Evolutionary conservation across 2,888 invertebrate species (phyloP).

Genomic region (Diarsia dahlii): DNA sequence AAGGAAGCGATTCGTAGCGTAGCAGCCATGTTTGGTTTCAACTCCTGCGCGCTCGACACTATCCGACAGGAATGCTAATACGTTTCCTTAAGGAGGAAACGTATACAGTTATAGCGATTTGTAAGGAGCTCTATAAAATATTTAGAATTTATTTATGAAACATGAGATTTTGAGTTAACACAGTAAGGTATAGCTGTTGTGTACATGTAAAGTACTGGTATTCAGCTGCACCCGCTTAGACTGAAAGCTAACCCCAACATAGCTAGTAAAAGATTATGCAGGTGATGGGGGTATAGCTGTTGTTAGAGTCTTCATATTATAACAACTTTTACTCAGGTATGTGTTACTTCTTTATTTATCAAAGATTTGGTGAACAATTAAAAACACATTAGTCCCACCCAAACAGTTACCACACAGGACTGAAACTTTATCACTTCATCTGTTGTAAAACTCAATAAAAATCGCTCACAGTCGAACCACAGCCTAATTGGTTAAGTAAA

Average conservation of each 20-base stretch:
- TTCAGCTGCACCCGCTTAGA: too few relatives aligned
- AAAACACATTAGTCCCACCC: too few relatives aligned
- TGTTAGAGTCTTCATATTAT: too few relatives aligned
- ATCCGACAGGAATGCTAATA: conserved; percentile 81
- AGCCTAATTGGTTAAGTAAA: conserved; percentile 65
- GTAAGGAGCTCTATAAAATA: neutral
- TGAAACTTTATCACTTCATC: too few relatives aligned
- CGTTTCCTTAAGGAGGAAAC: conserved; percentile 67
- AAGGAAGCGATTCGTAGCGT: conserved; percentile 77
- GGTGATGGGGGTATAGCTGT: too few relatives aligned
- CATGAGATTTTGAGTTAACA: neutral
- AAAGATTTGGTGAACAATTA: too few relatives aligned
- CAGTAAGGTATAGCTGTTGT: neutral
- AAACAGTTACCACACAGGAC: neutral
- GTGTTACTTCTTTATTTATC: too few relatives aligned
- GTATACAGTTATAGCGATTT: conserved; percentile 48
- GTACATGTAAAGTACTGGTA: too few relatives aligned
- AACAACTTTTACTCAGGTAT: too few relatives aligned
- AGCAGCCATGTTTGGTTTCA: conserved; percentile 75
- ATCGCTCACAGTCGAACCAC: conserved; percentile 45
- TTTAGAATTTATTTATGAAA: neutral
- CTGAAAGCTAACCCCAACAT: too few relatives aligned
- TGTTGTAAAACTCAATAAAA: neutral
- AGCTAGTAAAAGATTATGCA: too few relatives aligned
- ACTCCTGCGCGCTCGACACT: conserved; percentile 72